A percentile compares a stretch with the other conserved stretches of the same genome.
Conservation (phyloP, 2,113 vertebrate species). For the Anoura caudifer region DNA sequence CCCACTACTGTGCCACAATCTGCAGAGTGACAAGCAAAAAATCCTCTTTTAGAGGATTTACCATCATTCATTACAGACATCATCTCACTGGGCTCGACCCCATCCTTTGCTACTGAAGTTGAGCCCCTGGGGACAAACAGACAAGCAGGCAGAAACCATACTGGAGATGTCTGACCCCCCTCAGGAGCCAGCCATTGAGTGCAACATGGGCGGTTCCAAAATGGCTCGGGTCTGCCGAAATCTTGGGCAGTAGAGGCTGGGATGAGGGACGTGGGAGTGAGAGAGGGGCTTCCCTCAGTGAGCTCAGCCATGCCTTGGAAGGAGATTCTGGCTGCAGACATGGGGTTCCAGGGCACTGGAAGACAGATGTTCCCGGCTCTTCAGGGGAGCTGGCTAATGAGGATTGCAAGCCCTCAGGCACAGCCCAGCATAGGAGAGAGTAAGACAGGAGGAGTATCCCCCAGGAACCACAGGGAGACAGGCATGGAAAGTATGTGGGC, state of each 20-base stretch:
- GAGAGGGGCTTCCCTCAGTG: background rate
- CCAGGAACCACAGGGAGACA: background rate
- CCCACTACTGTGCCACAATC: background rate
- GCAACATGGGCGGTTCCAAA: fast-evolving
- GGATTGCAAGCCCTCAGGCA: slow-evolving; percentile 25
- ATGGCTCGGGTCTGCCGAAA: background rate
- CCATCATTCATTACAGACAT: background rate
- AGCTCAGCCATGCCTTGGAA: background rate
- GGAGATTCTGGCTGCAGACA: background rate
- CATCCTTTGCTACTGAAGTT: background rate
- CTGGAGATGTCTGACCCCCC: background rate
- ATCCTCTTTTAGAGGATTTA: background rate
- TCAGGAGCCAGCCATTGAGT: background rate
- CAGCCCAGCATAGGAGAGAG: slow-evolving; percentile 6
- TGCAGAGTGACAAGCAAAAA: background rate
- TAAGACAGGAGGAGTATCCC: background rate
- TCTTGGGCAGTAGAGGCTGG: background rate
- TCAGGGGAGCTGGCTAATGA: slow-evolving; percentile 44
- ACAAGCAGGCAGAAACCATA: background rate
- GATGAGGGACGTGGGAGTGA: background rate
- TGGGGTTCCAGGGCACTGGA: background rate
- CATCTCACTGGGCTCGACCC: background rate
- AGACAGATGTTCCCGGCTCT: background rate
- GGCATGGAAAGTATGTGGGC: background rate
- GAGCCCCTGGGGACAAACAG: background rate